These are phyloP conservation scores for Metellina segmentata DNA, from an alignment of 2,888 invertebrate genomes.

Conservation along the genomic window DNA sequence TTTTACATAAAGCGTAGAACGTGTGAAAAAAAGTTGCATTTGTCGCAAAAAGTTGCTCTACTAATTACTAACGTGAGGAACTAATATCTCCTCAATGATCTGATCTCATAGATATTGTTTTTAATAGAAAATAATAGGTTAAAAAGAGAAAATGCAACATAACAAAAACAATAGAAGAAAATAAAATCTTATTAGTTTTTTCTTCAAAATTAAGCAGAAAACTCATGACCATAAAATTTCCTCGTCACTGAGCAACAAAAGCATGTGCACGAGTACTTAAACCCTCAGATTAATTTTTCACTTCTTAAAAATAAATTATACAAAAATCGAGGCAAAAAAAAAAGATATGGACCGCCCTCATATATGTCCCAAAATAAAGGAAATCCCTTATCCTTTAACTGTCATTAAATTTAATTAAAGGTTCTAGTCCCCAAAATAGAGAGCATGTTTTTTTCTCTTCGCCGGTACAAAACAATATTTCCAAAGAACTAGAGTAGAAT, in stretches of 20 bases:
- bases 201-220: neutral
- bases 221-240: neutral
- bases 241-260: neutral
- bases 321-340: neutral
- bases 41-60: too few species aligned
- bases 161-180: neutral
- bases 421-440: conserved; percentile 16
- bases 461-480: neutral
- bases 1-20: too few species aligned
- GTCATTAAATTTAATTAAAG: conserved; percentile 55
- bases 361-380: neutral
- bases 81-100: too few species aligned
- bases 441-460: neutral
- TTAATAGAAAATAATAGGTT: too few species aligned
- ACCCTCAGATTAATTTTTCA: neutral
- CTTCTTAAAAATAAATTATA: neutral
- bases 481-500: neutral
- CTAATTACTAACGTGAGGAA: too few species aligned
- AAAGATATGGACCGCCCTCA: neutral
- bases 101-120: too few species aligned
- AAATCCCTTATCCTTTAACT: neutral
- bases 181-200: neutral
- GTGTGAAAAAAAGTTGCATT: too few species aligned
- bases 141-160: too few species aligned
- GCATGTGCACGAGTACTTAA: neutral